Base-by-base conservation (phyloP, 1,140 invertebrate species). In the Lasioglossum albipes region DNA sequence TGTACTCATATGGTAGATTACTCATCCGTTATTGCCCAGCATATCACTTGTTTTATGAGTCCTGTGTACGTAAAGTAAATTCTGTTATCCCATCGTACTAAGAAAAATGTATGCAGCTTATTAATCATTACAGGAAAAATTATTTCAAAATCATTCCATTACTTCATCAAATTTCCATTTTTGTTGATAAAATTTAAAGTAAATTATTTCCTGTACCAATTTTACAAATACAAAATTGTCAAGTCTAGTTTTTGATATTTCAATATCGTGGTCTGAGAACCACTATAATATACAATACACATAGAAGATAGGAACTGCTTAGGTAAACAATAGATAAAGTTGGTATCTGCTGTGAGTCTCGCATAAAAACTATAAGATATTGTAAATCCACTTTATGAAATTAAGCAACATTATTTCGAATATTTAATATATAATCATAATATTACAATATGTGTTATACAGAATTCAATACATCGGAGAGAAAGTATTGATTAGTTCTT, bases 221-320 rank as follows among this genome's bases (percentile, higher is more conserved):
- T 45, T 45, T 45, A 7, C 42, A 52, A 16, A 52, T 13, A 52
- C 13, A 5, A 52, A 16, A 18, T 16, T 52, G 2, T 49, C 45
- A 12, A 49, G 27, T 27, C 27, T 27, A 12, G 13, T 9, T 54
- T 54, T 20, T 54, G 52, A 5, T 54, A 54, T 54, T 54, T 57
- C n/a, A 57, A 16, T 57, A 2, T 57, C 20, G 9, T 54, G 54
- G 57, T 41, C 57, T 67, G 31, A 68, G 66, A 70, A 77, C 7
- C 57, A 52, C 31, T 72, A 10, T 4, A 36, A 36, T 36, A 36
- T 36, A 36, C 3, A 36, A 36, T 27, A 27, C 1, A 27, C 2
- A 18, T 41, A 6, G 54, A 4, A 42, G 57, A 82, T 77, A 36
- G 36, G 3, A 36, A 42, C 54, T 52, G 16, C 62, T 81, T 65